Evolutionary conservation across 2,113 vertebrate species (phyloP).

Genomic region (Brachyistius frenatus): DNA sequence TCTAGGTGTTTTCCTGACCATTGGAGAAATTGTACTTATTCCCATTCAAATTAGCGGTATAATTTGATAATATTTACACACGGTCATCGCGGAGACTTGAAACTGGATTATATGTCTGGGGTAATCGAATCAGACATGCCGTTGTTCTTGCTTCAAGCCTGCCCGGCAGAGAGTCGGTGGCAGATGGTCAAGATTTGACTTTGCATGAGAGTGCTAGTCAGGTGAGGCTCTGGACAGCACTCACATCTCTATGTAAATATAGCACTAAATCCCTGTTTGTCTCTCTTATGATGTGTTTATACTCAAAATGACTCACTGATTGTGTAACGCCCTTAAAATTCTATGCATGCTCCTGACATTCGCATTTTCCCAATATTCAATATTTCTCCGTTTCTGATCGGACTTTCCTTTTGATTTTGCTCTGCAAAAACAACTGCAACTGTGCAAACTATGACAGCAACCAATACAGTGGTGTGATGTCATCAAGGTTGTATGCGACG

Average conservation of each 20-base stretch:
- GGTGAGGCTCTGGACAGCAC: slow-evolving; percentile 9
- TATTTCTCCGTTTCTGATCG: neutral
- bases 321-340: slow-evolving; percentile 10
- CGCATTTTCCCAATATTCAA: slow-evolving; percentile 11
- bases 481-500: slow-evolving; percentile 49
- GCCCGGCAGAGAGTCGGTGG: slow-evolving; percentile 19
- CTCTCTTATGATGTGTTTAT: neutral
- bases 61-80: slow-evolving; percentile 71
- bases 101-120: slow-evolving; percentile 61
- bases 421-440: slow-evolving; percentile 26
- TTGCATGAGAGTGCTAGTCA: slow-evolving; percentile 9
- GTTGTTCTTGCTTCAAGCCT: slow-evolving; percentile 46
- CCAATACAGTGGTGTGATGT: slow-evolving; percentile 48
- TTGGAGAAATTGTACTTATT: slow-evolving; percentile 48
- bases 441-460: slow-evolving; percentile 34
- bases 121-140: slow-evolving; percentile 66
- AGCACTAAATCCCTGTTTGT: slow-evolving; percentile 1
- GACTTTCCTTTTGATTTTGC: slow-evolving; percentile 3
- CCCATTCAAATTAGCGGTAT: slow-evolving; percentile 55
- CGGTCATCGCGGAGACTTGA: slow-evolving; percentile 49
- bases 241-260: slow-evolving; percentile 8
- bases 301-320: slow-evolving; percentile 4
- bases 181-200: slow-evolving; percentile 44
- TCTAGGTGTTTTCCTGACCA: slow-evolving; percentile 57
- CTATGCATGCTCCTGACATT: neutral